Evolutionary conservation across 2,888 invertebrate genomes (phyloP).

Genomic region (Arctia plantaginis): DNA sequence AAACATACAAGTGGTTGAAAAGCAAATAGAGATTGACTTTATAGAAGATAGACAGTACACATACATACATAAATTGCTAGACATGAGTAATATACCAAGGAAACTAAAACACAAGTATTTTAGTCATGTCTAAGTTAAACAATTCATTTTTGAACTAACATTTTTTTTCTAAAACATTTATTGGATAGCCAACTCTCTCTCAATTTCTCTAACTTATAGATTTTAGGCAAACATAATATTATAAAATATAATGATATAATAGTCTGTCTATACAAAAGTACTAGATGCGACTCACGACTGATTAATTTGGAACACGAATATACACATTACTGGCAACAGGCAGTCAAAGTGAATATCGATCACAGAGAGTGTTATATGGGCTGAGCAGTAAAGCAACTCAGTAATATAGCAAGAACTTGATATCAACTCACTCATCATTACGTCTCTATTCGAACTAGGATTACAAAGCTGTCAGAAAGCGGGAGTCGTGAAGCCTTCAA

Average conservation of each 20-base stretch:
- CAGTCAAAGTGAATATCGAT: background rate
- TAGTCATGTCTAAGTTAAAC: too few species aligned
- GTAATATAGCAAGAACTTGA: background rate
- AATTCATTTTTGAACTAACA: too few species aligned
- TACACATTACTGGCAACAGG: background rate
- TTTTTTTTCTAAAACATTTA: too few species aligned
- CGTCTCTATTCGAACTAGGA: constrained; percentile 38
- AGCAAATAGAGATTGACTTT: too few species aligned
- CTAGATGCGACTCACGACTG: background rate
- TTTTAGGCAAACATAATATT: background rate
- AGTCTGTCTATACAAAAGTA: background rate
- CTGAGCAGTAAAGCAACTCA: background rate
- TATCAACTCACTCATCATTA: constrained; percentile 34
- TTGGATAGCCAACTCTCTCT: background rate
- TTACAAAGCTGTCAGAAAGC: constrained; percentile 57
- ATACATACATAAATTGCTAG: too few species aligned
- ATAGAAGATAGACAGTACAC: too few species aligned
- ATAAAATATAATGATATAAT: background rate
- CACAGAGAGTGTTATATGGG: background rate
- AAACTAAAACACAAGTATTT: too few species aligned
- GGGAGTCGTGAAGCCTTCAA: constrained; percentile 54
- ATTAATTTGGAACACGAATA: background rate
- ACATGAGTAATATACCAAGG: too few species aligned
- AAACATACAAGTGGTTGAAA: too few species aligned
- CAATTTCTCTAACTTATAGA: background rate